A percentile compares a stretch with the other conserved stretches of the same genome.
Conservation (phyloP, 2,113 vertebrate genomes). For the Oxyura jamaicensis region DNA sequence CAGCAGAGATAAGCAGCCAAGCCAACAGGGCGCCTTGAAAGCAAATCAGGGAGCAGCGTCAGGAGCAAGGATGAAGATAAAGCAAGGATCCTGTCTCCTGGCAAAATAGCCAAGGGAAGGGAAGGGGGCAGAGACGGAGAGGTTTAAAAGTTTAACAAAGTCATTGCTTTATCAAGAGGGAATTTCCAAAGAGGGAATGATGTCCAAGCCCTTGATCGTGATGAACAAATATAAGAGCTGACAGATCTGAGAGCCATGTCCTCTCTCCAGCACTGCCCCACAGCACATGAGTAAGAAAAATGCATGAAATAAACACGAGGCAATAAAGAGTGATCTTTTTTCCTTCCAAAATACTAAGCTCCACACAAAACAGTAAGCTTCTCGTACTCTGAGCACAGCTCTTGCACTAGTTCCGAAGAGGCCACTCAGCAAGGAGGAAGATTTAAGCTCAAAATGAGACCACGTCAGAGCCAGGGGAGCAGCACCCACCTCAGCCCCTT, state of each 20-base stretch:
- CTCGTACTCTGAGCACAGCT: background rate
- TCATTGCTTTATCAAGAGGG: background rate
- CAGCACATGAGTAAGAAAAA: background rate
- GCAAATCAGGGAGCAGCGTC: background rate
- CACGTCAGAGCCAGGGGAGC: background rate
- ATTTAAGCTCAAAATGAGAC: background rate
- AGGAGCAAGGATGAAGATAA: background rate
- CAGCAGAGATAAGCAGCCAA: slow-evolving; percentile 14
- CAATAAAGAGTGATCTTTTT: background rate
- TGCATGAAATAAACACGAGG: background rate
- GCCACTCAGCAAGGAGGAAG: background rate
- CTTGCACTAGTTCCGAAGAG: background rate
- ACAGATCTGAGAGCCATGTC: background rate
- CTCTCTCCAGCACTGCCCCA: background rate
- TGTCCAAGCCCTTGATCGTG: background rate
- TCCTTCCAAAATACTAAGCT: background rate
- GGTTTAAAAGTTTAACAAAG: background rate
- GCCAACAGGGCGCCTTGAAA: background rate
- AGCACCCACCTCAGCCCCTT: background rate
- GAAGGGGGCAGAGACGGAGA: background rate
- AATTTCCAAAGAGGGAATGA: background rate
- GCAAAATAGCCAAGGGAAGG: background rate
- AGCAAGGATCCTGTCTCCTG: background rate
- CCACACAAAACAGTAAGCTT: background rate
- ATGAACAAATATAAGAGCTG: background rate